Evolutionary conservation across 2,888 invertebrate species (phyloP), one percentile per base, ranked within the genome.

Genomic region (Epirrita christyi): DNA sequence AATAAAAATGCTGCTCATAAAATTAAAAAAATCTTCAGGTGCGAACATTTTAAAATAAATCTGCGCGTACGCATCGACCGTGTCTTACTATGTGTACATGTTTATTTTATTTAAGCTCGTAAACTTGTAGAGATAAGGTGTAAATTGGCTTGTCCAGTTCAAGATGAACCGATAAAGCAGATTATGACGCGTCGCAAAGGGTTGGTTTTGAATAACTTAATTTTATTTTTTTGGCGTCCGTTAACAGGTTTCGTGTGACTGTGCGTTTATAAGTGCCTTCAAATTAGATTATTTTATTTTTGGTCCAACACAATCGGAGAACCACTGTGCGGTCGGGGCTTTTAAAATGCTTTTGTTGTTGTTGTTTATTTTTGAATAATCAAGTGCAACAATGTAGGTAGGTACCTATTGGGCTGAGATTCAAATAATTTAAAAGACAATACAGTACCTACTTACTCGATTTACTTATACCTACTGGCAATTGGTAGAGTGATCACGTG

Each of bases 131-230:
- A 9, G 0, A 10, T 68, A 70, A 64, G 67, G 70, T 63, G 54
- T 10, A 70, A 52, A 56, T 38, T 67, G 2, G 14, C 14, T 42
- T 55, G 51, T 14, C 41, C 5, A 37, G 44, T 44, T 56, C 46
- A 43, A 72, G 73, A 71, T 70, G 66, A 41, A 60, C 65, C 61
- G 76, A 79, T 78, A 76, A 78, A 73, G 70, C 59, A 68, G 78
- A 81, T 82, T 83, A 78, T 76, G 73, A 74, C 71, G 73, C 74
- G 66, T 60, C 64, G 63, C 65, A 70, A 73, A 74, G 79, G 75
- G 72, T 70, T 73, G 71, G 71, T 72, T 71, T 71, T 71, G 78
- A 80, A 82, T 80, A 79, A 72, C 76, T 81, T 80, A 74, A 81
- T 83, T 81, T 81, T 75, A 76, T 75, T 78, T 78, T 78, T 74